These are phyloP conservation scores for Sphyrna mokarran DNA, from an alignment of 2,113 vertebrate genomes.

Conservation along the genomic window DNA sequence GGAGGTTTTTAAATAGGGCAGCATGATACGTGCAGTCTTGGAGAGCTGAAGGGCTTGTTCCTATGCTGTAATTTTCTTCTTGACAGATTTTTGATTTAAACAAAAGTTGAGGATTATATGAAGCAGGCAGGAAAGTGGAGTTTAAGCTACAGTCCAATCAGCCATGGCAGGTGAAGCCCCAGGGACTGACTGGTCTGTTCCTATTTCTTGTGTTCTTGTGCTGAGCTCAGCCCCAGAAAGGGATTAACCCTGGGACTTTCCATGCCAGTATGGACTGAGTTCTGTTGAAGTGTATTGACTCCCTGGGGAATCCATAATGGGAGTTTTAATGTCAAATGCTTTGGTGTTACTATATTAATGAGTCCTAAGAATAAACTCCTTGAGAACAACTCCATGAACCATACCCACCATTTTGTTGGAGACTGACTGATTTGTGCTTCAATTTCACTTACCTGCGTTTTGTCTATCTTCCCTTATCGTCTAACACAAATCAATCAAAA, in stretches of 20 bases:
- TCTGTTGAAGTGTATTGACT: background rate
- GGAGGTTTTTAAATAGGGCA: no score
- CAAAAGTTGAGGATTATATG: no score
- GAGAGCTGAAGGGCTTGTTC: no score
- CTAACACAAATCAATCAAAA: background rate
- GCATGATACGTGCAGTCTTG: no score
- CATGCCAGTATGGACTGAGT: background rate
- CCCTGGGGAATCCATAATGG: background rate
- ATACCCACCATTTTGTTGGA: background rate
- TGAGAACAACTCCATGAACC: background rate
- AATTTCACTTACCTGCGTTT: background rate
- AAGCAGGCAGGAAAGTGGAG: no score
- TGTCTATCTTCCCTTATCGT: background rate
- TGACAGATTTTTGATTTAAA: no score
- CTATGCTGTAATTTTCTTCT: no score
- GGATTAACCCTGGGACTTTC: background rate
- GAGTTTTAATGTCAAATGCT: background rate
- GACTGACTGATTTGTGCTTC: background rate
- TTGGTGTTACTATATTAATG: background rate
- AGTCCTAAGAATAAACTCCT: background rate
- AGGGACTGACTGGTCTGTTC: no score
- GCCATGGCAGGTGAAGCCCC: no score
- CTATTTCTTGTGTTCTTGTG: background rate
- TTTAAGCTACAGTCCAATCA: no score
- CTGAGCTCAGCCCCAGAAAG: background rate